Evolutionary conservation across 2,113 vertebrate genomes (phyloP).

Genomic region (Raja brachyura): DNA sequence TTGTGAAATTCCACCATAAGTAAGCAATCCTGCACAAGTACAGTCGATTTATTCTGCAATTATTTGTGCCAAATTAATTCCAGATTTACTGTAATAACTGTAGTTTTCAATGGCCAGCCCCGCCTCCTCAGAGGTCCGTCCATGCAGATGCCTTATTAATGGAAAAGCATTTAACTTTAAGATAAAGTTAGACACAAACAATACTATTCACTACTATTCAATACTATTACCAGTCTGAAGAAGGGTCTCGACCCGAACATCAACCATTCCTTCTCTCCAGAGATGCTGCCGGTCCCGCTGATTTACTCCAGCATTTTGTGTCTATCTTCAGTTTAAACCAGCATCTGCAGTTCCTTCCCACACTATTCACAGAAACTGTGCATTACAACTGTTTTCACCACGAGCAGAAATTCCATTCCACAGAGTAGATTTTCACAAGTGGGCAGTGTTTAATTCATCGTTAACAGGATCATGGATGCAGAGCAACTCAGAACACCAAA

Average conservation of each 20-base stretch:
- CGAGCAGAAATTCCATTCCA: not conserved
- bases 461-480: not conserved
- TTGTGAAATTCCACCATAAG: not conserved
- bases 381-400: not conserved
- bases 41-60: not conserved
- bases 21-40: not conserved
- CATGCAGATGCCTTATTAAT: not conserved
- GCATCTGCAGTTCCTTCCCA: too few species aligned
- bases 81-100: not conserved
- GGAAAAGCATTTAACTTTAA: not conserved
- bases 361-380: not conserved
- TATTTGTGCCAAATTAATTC: slow-evolving; percentile 9
- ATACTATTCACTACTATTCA: too few species aligned
- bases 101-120: not conserved
- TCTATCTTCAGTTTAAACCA: too few species aligned
- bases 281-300: too few species aligned
- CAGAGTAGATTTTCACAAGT: not conserved
- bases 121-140: not conserved
- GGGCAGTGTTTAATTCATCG: not conserved
- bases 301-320: too few species aligned
- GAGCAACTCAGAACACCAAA: not conserved
- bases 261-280: too few species aligned
- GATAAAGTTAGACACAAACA: not conserved
- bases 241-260: too few species aligned
- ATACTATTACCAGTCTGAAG: too few species aligned